Conservation (phyloP, 2,888 invertebrate species). For the Thereva nobilitata region DNA sequence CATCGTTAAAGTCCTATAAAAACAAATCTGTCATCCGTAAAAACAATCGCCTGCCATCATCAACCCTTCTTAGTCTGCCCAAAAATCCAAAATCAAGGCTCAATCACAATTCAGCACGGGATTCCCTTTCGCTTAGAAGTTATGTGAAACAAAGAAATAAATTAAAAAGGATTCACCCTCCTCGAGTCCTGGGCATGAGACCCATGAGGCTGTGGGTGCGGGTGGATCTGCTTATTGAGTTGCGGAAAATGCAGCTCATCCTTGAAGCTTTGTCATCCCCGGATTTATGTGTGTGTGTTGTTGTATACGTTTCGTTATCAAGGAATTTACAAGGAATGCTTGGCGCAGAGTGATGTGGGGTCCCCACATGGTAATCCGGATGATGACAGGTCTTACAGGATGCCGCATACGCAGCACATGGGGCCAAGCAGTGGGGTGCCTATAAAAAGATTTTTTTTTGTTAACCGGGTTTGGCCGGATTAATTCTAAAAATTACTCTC, state of each 20-base stretch:
- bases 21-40: no score
- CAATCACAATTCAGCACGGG: no score
- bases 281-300: neutral
- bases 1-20: no score
- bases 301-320: neutral
- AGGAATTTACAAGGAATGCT: conserved; percentile 5
- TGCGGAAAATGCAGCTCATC: conserved; percentile 18
- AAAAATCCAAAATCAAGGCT: no score
- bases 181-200: no score
- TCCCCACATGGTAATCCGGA: neutral
- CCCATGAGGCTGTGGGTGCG: neutral
- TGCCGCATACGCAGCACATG: no score
- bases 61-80: no score
- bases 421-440: neutral
- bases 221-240: conserved; percentile 10
- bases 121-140: no score
- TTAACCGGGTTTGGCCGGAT: conserved; percentile 5
- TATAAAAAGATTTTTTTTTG: neutral
- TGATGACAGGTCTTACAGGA: no score
- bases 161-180: no score
- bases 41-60: no score
- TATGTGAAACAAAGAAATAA: no score
- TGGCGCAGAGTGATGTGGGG: neutral
- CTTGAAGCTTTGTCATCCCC: conserved; percentile 15
- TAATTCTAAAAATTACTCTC: conserved; percentile 28